phyloP scores from a whole-genome alignment of 2,888 invertebrate species.

The Balanococcus diminutus region DNA sequence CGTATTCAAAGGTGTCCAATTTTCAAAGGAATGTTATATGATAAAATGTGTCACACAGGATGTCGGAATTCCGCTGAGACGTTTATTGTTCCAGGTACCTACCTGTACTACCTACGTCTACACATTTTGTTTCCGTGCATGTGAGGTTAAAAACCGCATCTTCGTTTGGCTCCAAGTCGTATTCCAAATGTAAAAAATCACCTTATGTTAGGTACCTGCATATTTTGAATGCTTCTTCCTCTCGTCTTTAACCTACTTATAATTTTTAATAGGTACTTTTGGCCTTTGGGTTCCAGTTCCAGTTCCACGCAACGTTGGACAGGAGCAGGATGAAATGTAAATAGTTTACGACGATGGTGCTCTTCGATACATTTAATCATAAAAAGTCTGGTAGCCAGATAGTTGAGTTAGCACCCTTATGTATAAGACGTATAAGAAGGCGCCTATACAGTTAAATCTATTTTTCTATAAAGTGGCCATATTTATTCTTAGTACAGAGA shows the following conservation, averaged over 20 bases:
- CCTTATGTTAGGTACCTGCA: background rate
- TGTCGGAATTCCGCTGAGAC: background rate
- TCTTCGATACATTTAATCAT: background rate
- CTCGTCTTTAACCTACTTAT: background rate
- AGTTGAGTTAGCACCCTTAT: background rate
- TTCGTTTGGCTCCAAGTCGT: background rate
- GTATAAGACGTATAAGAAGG: background rate
- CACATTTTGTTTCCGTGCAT: background rate
- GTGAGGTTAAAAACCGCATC: background rate
- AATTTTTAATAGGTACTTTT: background rate
- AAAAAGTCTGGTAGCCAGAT: background rate
- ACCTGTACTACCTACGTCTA: background rate
- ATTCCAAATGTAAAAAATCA: background rate
- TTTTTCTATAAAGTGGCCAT: constrained; percentile 43
- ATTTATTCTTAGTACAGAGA: constrained; percentile 27
- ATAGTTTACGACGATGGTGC: background rate
- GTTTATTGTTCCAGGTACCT: background rate
- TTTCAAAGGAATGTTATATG: constrained; percentile 9
- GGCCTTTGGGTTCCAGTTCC: background rate
- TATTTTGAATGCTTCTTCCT: too few species aligned
- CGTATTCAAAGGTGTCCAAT: background rate
- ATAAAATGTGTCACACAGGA: background rate
- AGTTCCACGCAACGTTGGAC: background rate
- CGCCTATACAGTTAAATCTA: constrained; percentile 21
- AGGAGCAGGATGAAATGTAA: background rate